Evolutionary conservation across 2,113 vertebrate genomes (phyloP).

Genomic region (Eulemur rufifrons): DNA sequence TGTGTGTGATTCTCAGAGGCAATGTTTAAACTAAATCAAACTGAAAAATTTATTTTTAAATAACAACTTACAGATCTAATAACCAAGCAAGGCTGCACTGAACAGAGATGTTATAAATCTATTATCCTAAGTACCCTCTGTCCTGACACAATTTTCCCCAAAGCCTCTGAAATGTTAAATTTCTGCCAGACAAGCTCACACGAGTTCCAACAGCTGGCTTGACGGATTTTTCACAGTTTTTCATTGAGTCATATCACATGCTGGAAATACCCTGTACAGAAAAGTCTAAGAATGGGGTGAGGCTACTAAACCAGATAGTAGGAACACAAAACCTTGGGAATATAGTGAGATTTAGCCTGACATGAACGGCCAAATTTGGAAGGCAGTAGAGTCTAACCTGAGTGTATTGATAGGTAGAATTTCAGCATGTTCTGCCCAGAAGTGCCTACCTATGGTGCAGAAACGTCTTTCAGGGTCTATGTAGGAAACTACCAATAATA

Average conservation of each 20-base stretch:
- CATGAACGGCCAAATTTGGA: not conserved
- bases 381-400: not conserved
- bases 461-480: not conserved
- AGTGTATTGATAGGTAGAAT: not conserved
- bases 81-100: constrained; percentile 1
- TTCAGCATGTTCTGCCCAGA: not conserved
- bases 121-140: constrained; percentile 45
- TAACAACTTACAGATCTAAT: constrained; percentile 60
- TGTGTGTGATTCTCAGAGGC: constrained; percentile 30
- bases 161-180: constrained; percentile 50
- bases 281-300: not conserved
- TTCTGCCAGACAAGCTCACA: constrained; percentile 23
- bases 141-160: constrained; percentile 50
- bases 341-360: not conserved
- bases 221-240: not conserved
- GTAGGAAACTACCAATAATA: not conserved
- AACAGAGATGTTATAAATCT: constrained; percentile 48
- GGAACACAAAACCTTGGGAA: not conserved
- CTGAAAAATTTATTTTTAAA: constrained; percentile 62
- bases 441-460: not conserved
- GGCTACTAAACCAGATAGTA: not conserved
- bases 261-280: not conserved
- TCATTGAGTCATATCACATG: not conserved
- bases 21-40: constrained; percentile 57
- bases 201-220: constrained; percentile 29